These are phyloP conservation scores for Andricus curvator DNA, from an alignment of 2,888 invertebrate species.

Conservation along the genomic window DNA sequence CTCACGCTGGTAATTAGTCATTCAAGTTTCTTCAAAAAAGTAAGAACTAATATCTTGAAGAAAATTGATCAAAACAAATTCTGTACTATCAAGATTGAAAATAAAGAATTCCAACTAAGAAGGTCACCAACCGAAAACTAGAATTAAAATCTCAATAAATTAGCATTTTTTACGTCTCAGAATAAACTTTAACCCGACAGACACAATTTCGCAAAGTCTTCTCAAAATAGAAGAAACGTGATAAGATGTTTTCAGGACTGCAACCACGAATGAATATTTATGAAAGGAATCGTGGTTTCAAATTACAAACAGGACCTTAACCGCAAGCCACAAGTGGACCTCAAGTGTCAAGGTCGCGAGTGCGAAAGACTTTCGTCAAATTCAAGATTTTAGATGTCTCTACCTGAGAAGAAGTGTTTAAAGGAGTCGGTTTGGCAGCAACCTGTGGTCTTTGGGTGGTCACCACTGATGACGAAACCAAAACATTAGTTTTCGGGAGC, in stretches of 20 bases:
- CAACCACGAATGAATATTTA: neutral
- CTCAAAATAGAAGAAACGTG: neutral
- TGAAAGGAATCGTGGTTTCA: neutral
- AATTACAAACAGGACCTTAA: neutral
- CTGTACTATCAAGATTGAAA: too few species aligned
- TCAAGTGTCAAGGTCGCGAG: constrained; percentile 9
- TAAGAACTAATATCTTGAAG: neutral
- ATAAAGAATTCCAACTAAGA: too few species aligned
- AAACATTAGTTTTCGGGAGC: constrained; percentile 23
- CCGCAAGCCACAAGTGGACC: neutral
- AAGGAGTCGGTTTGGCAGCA: constrained; percentile 21
- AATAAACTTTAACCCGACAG: neutral
- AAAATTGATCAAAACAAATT: neutral
- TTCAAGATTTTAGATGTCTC: neutral
- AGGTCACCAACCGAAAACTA: neutral
- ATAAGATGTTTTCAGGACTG: neutral
- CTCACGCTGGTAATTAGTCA: neutral
- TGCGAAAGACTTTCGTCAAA: neutral
- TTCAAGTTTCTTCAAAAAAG: neutral
- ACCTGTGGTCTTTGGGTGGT: constrained; percentile 54
- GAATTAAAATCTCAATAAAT: neutral
- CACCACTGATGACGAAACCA: constrained; percentile 23
- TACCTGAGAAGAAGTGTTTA: constrained; percentile 31
- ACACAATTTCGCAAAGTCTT: neutral
- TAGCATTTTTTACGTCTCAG: neutral